Percentiles rank a stretch among this genome's conserved stretches.
Conservation (phyloP, 2,888 invertebrate species). For the Lasioglossum calceatum region DNA sequence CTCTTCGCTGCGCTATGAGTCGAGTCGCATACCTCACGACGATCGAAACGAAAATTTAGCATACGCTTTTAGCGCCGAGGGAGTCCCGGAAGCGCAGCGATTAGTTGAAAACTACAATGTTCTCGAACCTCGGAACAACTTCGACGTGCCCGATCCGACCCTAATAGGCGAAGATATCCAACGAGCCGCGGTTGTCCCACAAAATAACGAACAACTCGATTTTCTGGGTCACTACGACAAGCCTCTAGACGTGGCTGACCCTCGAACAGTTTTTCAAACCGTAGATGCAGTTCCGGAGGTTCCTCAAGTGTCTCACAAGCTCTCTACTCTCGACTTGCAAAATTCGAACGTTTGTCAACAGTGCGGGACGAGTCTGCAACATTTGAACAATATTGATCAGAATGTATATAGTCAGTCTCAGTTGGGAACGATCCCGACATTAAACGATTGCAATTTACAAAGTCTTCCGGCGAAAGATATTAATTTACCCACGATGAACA, state of each 20-base stretch:
- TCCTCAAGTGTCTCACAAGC: neutral
- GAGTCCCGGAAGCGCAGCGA: neutral
- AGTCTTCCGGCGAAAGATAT: neutral
- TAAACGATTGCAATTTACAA: neutral
- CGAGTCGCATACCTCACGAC: neutral
- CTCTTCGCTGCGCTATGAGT: neutral
- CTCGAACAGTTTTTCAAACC: neutral
- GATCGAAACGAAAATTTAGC: conserved; percentile 15
- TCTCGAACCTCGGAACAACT: neutral
- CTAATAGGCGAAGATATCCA: neutral
- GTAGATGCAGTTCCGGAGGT: neutral
- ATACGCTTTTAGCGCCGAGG: conserved; percentile 1
- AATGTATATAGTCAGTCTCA: neutral
- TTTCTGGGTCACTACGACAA: conserved; percentile 12
- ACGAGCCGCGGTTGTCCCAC: neutral
- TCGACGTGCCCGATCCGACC: neutral
- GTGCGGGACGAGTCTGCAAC: neutral
- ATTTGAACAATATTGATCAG: neutral
- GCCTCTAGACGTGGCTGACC: neutral
- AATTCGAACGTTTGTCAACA: conserved; percentile 4
- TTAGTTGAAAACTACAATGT: neutral
- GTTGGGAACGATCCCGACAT: neutral
- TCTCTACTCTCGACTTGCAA: neutral
- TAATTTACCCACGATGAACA: neutral
- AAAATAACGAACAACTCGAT: neutral